Conservation (phyloP, 2,113 vertebrate species). For the Coptodon rendalli region DNA sequence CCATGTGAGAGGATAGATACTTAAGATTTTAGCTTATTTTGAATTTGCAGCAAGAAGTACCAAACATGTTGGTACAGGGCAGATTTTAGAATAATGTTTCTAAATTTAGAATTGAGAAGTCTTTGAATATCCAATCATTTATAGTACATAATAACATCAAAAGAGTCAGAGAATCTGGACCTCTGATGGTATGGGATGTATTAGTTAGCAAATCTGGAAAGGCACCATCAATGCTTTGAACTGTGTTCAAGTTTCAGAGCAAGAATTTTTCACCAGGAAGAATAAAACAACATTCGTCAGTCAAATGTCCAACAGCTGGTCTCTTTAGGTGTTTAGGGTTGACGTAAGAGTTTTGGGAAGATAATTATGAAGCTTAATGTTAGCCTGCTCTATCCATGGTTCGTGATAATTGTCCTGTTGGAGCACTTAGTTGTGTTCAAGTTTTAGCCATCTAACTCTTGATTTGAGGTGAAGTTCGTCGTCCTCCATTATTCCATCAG, state of each 20-base stretch:
- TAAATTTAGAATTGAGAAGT: neutral
- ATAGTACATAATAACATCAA: too few relatives aligned
- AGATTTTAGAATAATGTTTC: neutral
- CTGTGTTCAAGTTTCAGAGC: neutral
- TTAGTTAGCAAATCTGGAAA: neutral
- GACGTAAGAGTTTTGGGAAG: neutral
- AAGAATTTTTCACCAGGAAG: neutral
- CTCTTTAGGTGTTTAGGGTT: rapidly evolving
- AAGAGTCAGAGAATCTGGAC: too few relatives aligned
- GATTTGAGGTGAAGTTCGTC: neutral
- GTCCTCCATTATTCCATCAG: neutral
- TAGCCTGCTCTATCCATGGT: neutral
- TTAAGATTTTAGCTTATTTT: neutral
- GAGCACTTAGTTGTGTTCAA: neutral
- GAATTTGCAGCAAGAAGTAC: neutral
- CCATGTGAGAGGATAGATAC: neutral
- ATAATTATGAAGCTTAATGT: neutral
- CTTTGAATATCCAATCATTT: neutral
- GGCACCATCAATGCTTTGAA: neutral
- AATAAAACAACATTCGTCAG: neutral
- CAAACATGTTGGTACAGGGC: neutral
- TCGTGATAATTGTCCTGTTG: neutral
- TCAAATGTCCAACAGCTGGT: neutral
- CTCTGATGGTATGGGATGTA: neutral
- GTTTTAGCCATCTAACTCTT: rapidly evolving